These are phyloP conservation scores for Brachystomella parvula DNA, from an alignment of 1,140 invertebrate species.

Conservation along the genomic window DNA sequence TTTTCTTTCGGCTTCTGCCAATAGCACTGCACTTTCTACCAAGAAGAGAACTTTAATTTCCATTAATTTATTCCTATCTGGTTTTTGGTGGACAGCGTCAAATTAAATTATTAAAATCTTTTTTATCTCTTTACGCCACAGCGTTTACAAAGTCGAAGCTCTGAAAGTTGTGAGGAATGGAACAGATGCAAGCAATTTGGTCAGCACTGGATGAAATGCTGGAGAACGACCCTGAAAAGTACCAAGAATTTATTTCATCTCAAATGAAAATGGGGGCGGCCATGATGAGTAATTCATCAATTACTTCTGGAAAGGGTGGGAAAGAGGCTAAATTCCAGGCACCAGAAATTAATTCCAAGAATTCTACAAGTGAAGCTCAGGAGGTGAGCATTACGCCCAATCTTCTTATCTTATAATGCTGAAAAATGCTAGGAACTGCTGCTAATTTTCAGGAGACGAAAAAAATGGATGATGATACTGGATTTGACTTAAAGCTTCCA, in stretches of 20 bases:
- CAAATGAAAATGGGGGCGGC: conserved; percentile 7
- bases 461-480: background rate
- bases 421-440: background rate
- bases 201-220: conserved; percentile 2
- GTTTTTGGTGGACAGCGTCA: too few species aligned
- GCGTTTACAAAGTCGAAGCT: too few species aligned
- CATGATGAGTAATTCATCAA: background rate
- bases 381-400: too few species aligned
- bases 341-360: background rate
- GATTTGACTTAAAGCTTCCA: background rate
- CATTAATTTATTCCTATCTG: too few species aligned
- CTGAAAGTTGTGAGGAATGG: too few species aligned
- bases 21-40: too few species aligned
- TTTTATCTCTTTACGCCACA: too few species aligned
- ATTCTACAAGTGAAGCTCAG: background rate
- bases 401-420: background rate
- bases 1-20: too few species aligned
- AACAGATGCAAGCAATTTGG: conserved; percentile 8
- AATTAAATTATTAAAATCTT: too few species aligned
- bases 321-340: background rate
- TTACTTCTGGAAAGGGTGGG: background rate
- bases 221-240: conserved; percentile 3
- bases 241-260: conserved; percentile 7
- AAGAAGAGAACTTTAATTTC: too few species aligned
- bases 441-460: background rate